Base-by-base conservation (phyloP, 1,140 invertebrate species). In the Armadillidium nasatum region DNA sequence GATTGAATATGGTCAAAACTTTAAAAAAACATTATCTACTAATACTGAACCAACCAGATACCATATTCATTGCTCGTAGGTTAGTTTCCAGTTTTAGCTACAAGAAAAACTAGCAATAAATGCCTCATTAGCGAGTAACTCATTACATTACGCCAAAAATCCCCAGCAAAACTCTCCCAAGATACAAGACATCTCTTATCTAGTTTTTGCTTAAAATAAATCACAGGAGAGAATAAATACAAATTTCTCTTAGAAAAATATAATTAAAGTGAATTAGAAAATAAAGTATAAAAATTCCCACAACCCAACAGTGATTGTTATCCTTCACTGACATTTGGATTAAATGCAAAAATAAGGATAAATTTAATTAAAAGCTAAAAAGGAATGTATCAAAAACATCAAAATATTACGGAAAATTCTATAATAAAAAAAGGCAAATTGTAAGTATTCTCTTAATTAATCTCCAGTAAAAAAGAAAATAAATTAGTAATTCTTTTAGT, bases 261-360 rank as follows among this genome's bases (percentile, higher is more conserved):
- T 60, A 60, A 15, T 60, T 60, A 19, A 60, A 60, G 50, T 60
- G 33, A 33, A 60, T 60, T 15, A 60, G 50, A 60, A 60, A 60
- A 60, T 19, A 15, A 15, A 60, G 19, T 60, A 60, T 60, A 60
- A 60, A 60, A 33, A 33, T 60, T 13, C 50, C 50, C 50, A 60
- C 50, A 60, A 60, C 50, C 50, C 50, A 60, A 60, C 50, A 60
- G 50, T 60, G 50, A 60, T 60, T 15, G 11, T 15, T 15, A 13
- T 60, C 19, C 50, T 60, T 60, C 50, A 60, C 50, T 60, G 50
- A 60, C 19, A 60, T 60, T 60, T 60, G 50, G 50, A 60, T 60
- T 60, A 60, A 13, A 60, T 60, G 50, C 50, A 60, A 60, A 15
- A 60, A 60, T 15, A 60, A 60, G 11, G 11, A 60, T 60, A 13